Percentiles rank a stretch among this genome's conserved stretches.
Evolutionary conservation across 2,888 invertebrate species (phyloP).

Genomic region (Acronicta leporina): DNA sequence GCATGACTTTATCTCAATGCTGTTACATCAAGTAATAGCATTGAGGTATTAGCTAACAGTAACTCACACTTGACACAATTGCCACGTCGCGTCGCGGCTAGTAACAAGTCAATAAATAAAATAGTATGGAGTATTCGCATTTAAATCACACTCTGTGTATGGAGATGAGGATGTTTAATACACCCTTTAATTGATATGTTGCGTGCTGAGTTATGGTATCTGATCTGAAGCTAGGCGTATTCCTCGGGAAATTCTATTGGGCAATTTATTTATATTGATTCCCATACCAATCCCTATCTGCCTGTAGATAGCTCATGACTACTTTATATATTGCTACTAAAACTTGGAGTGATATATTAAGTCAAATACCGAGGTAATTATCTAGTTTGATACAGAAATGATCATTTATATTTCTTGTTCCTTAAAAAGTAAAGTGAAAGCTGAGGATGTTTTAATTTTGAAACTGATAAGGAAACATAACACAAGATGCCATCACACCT

Average conservation of each 20-base stretch:
- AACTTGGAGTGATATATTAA: conserved; percentile 47
- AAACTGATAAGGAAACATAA: neutral
- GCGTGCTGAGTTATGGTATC: conserved; percentile 82
- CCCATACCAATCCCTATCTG: conserved; percentile 77
- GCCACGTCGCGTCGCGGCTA: conserved; percentile 46
- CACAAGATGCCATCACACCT: too few relatives aligned
- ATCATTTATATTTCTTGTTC: neutral
- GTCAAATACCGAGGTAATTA: conserved; percentile 29
- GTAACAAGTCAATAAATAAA: conserved; percentile 61
- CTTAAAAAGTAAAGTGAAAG: neutral
- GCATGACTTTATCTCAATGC: too few relatives aligned
- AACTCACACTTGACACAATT: conserved; percentile 56
- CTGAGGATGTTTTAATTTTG: neutral
- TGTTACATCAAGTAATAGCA: neutral
- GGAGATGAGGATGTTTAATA: conserved; percentile 77
- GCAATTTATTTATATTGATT: conserved; percentile 86
- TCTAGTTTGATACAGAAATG: neutral
- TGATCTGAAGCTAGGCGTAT: conserved; percentile 75
- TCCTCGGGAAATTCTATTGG: conserved; percentile 82
- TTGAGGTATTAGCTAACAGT: conserved; percentile 39
- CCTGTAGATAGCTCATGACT: conserved; percentile 71
- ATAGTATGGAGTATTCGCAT: conserved; percentile 60
- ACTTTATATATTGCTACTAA: conserved; percentile 70
- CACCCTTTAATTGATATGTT: conserved; percentile 86
- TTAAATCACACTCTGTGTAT: conserved; percentile 73